Conservation (phyloP, 92 coral and sea anemone species). For the Bergia sp. region DNA sequence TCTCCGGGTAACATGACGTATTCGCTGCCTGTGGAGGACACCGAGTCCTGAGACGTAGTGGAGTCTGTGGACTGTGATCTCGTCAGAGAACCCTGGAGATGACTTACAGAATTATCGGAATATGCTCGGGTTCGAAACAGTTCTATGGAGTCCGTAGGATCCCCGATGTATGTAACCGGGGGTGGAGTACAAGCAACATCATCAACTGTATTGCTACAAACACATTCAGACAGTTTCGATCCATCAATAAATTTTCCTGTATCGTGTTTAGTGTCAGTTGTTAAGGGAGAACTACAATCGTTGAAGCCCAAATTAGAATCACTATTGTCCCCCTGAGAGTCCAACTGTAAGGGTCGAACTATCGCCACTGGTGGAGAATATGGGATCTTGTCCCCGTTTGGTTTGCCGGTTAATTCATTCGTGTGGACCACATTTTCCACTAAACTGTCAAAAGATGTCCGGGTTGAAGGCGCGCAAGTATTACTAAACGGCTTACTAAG, state of each 20-base stretch:
- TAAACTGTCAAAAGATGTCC: background rate
- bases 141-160: slow-evolving; percentile 51
- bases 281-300: background rate
- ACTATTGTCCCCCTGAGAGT: background rate
- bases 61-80: slow-evolving; percentile 42
- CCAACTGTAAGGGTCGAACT: slow-evolving; percentile 27
- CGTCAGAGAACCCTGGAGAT: background rate
- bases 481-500: background rate
- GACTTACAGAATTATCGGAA: slow-evolving; percentile 4
- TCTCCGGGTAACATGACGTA: slow-evolving; percentile 71
- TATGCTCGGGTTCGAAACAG: slow-evolving; percentile 7
- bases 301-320: background rate
- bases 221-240: background rate
- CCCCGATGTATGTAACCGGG: slow-evolving; percentile 56
- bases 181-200: slow-evolving; percentile 31
- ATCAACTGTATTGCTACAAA: background rate
- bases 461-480: background rate
- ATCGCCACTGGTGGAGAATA: slow-evolving; percentile 28
- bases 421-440: background rate
- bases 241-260: background rate
- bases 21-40: slow-evolving; percentile 52
- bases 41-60: slow-evolving; percentile 51
- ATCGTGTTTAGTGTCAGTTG: background rate
- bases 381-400: background rate
- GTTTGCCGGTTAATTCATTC: background rate